Base-by-base conservation (phyloP, 2,888 invertebrate genomes). In the Meiosimyza platycephala region DNA sequence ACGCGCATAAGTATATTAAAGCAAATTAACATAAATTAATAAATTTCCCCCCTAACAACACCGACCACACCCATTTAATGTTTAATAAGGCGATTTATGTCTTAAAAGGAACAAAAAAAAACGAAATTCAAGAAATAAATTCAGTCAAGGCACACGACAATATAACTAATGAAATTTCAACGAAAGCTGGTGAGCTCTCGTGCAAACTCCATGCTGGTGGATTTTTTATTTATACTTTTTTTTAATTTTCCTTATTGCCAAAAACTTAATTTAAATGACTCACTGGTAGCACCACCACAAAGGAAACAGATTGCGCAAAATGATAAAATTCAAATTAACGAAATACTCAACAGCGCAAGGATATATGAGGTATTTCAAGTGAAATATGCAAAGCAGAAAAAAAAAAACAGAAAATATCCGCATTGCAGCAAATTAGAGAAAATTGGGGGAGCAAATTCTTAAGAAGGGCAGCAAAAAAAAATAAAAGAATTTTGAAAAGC, bases 291-390 rank as follows among this genome's bases (percentile, higher is more conserved):
- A 15, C 15, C 59, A 28, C 71, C 50, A 70, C 9, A 63, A 73
- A 63, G 67, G 51, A 48, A 73, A 54, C 70, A 77, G 77, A 77
- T 76, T 76, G 72, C 75, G 74, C 66, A 75, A 67, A 67, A 66
- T 67, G 77, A 77, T 77, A 77, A 76, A 75, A 77, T 75, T 73
- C 72, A 75, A 77, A 77, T 77, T 77, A 77, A 72, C 74, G 52
- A 73, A 73, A 76, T 67, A 67, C 33, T 70, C 70, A 16, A 51
- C 40, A 40, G 9, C 40, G 40, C 54, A 54, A 70, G 59, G 52
- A 63, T 63, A 54, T 59, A 60, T 48, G 51, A 54, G 18, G 57
- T 28, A 47, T 33, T n/a, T 63, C 16, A 63, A 16, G 71, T 28
- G 47, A 50, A 5, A n/a, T 16, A 57, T 13, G 18, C 13, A 33